A percentile compares a stretch with the other conserved stretches of the same genome.
phyloP scores from a whole-genome alignment of 1,140 invertebrate genomes.

The Drosophila pectinifera region DNA sequence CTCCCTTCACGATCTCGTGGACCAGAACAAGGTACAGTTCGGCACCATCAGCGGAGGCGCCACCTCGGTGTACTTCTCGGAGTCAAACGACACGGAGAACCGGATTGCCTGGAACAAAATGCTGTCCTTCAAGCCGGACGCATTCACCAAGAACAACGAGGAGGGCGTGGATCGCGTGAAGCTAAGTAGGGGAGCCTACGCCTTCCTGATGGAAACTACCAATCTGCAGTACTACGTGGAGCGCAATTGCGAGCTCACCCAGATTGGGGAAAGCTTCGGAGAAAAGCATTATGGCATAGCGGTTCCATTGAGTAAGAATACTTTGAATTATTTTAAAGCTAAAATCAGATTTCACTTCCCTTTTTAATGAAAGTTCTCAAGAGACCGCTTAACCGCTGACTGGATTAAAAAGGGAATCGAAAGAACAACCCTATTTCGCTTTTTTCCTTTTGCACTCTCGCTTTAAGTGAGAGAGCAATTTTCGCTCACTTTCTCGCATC shows the following conservation, averaged over 20 bases:
- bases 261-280: slow-evolving; percentile 92
- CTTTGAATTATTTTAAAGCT: neutral
- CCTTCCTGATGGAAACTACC: slow-evolving; percentile 94
- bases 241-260: slow-evolving; percentile 90
- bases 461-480: no score
- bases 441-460: no score
- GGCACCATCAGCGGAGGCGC: slow-evolving; percentile 91
- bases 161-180: slow-evolving; percentile 93
- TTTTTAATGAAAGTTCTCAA: neutral
- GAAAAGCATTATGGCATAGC: slow-evolving; percentile 90
- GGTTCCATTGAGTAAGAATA: slow-evolving; percentile 69
- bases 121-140: slow-evolving; percentile 90
- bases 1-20: slow-evolving; percentile 93
- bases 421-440: no score
- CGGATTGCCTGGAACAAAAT: slow-evolving; percentile 92
- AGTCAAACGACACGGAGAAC: slow-evolving; percentile 90
- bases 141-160: slow-evolving; percentile 92
- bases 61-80: slow-evolving; percentile 86
- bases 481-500: no score
- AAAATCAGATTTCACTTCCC: no score
- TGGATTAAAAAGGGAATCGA: no score
- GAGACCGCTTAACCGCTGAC: neutral
- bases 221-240: slow-evolving; percentile 92
- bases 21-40: slow-evolving; percentile 95
- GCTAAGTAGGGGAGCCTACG: slow-evolving; percentile 88